Percentiles rank a stretch among this genome's conserved stretches.
phyloP scores from a whole-genome alignment of 23 tunicate genomes.

The Aplidium turbinatum region DNA sequence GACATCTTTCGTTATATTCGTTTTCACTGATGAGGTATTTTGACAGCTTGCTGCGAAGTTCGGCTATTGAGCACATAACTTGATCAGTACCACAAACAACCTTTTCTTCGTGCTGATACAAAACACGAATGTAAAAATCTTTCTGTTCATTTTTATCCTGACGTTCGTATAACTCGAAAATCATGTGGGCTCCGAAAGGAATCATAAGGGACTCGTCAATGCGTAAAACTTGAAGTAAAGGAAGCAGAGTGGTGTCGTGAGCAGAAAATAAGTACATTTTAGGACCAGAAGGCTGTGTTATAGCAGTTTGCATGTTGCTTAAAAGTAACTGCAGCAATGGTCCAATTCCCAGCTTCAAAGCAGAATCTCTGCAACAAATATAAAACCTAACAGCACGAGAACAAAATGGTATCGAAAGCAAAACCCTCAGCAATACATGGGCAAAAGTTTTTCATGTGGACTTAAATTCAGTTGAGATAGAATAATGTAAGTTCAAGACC shows the following conservation, averaged over 20 bases:
- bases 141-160: neutral
- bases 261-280: constrained; percentile 57
- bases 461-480: too few relatives aligned
- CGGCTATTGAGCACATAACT: constrained; percentile 42
- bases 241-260: constrained; percentile 83
- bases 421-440: too few relatives aligned
- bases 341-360: constrained; percentile 56
- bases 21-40: constrained; percentile 21
- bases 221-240: constrained; percentile 49
- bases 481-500: too few relatives aligned
- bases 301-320: constrained; percentile 33
- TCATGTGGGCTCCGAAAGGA: constrained; percentile 64
- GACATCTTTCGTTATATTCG: constrained; percentile 24
- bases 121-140: constrained; percentile 42
- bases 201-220: constrained; percentile 48
- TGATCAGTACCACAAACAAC: constrained; percentile 16
- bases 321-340: constrained; percentile 41
- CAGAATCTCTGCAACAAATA: constrained; percentile 28
- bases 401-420: too few relatives aligned
- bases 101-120: constrained; percentile 46
- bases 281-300: neutral
- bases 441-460: too few relatives aligned
- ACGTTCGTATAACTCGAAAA: constrained; percentile 48
- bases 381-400: too few relatives aligned
- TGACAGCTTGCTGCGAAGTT: constrained; percentile 35